phyloP scores from a whole-genome alignment of 1,140 invertebrate species.

The Lordiphosa stackelbergi region DNA sequence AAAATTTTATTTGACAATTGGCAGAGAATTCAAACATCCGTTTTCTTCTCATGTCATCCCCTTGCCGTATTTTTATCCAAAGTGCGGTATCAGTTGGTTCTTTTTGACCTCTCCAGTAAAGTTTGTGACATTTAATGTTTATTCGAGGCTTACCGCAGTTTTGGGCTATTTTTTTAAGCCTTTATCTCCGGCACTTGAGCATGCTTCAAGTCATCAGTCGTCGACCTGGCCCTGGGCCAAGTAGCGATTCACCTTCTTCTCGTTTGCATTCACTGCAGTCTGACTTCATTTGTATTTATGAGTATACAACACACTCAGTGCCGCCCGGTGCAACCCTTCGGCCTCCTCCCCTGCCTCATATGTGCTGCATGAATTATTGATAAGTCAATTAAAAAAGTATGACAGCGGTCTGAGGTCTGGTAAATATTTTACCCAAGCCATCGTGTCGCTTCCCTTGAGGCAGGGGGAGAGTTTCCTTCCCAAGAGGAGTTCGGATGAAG shows the following conservation, averaged over 20 bases:
- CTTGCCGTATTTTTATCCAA: no score
- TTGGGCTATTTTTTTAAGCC: no score
- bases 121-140: no score
- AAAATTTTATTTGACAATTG: no score
- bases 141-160: no score
- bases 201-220: constrained; percentile 15
- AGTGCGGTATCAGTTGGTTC: no score
- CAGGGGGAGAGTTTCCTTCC: neutral
- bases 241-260: constrained; percentile 19
- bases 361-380: constrained; percentile 70
- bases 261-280: constrained; percentile 40
- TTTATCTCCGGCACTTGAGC: no score
- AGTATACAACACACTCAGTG: constrained; percentile 30
- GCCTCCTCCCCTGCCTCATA: constrained; percentile 7
- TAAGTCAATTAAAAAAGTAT: constrained; percentile 77
- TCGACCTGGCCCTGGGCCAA: constrained; percentile 37
- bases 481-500: constrained; percentile 1
- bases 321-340: neutral
- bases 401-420: constrained; percentile 65
- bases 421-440: constrained; percentile 54
- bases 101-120: no score
- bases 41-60: no score
- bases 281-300: constrained; percentile 66
- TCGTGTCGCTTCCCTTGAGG: constrained; percentile 10
- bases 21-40: no score